Conservation (phyloP, 92 coral and sea anemone genomes). For the Epizoanthus rinbou region DNA sequence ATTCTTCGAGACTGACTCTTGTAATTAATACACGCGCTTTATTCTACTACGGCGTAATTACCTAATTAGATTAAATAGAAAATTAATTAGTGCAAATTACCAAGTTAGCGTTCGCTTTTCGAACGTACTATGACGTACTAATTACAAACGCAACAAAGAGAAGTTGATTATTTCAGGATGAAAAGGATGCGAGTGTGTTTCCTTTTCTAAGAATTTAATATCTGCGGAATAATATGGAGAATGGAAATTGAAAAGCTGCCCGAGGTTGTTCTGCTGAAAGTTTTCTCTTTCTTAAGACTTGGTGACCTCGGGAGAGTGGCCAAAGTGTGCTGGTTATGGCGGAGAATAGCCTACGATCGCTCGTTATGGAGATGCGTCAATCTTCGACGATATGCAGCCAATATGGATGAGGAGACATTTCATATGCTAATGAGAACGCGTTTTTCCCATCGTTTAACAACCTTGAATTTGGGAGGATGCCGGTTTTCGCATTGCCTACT, state of each 20-base stretch:
- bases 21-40: conserved; percentile 27
- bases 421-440: conserved; percentile 86
- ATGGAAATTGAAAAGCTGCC: conserved; percentile 64
- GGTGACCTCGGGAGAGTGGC: conserved; percentile 89
- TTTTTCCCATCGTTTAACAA: conserved; percentile 71
- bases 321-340: conserved; percentile 91
- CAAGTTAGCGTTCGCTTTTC: conserved; percentile 10
- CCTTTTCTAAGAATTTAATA: background rate
- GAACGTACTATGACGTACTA: conserved; percentile 41
- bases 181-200: background rate
- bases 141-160: conserved; percentile 29
- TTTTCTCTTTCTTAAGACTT: conserved; percentile 82
- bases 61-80: conserved; percentile 28
- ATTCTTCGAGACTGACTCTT: too few relatives aligned
- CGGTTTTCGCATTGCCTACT: conserved; percentile 83
- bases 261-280: conserved; percentile 87
- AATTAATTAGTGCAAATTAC: conserved; percentile 30
- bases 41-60: background rate
- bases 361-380: conserved; percentile 93
- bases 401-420: conserved; percentile 83
- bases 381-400: conserved; percentile 76
- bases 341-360: conserved; percentile 92
- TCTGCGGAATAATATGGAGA: background rate
- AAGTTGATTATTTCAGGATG: background rate
- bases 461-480: conserved; percentile 79